Evolutionary conservation across 2,888 invertebrate species (phyloP), one percentile per base, ranked within the genome.

Genomic region (Fragum fragum): DNA sequence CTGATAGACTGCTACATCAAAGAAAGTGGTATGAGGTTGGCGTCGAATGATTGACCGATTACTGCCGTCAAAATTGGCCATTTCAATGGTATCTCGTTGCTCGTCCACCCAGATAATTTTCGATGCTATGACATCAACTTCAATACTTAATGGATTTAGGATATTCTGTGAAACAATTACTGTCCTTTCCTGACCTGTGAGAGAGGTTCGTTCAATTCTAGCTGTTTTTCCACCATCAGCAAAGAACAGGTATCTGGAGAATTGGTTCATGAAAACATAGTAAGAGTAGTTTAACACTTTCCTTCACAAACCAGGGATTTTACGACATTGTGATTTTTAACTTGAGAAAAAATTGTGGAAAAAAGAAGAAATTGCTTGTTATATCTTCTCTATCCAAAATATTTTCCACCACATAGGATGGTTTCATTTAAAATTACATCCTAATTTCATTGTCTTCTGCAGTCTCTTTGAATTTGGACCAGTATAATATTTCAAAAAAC

Each of bases 211-310:
- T 53, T 85, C 78, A 11, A 87, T 85, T 23, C 42, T 74, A n/a
- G 36, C 32, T 5, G 32, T 47, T 23, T 39, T 39, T 9, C 73
- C 72, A 52, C 52, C 55, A 66, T 86, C 86, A 11, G 85, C 70
- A 82, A 83, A 88, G 55, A 88, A 88, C 14, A 88, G 53, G 55
- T 80, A 85, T 3, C 88, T 88, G 74, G n/a, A n/a, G n/a, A n/a
- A n/a, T n/a, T n/a, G n/a, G n/a, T n/a, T n/a, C n/a, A n/a, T n/a
- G n/a, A n/a, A n/a, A n/a, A n/a, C n/a, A n/a, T n/a, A n/a, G n/a
- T n/a, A n/a, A n/a, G n/a, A n/a, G n/a, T n/a, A n/a, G n/a, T n/a
- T n/a, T n/a, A n/a, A n/a, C n/a, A n/a, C n/a, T n/a, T n/a, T n/a
- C n/a, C n/a, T n/a, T n/a, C n/a, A n/a, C n/a, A n/a, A n/a, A n/a